Evolutionary conservation across 2,888 invertebrate species (phyloP), one percentile per base, ranked within the genome.

Genomic region (Hirtodrosophila duncani): DNA sequence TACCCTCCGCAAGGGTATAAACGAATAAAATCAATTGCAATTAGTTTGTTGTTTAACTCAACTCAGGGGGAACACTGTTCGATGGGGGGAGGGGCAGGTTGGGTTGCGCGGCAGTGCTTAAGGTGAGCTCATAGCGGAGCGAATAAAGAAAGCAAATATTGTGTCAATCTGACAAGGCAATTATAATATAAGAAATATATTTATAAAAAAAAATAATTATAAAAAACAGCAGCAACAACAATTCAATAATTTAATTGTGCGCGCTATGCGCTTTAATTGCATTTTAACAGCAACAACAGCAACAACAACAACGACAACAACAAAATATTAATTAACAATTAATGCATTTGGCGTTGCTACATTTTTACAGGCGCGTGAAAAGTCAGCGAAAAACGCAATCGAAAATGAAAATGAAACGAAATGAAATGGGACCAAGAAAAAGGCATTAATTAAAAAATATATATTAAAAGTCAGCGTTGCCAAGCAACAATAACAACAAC

Each of bases 401-500:
- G 65, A 49, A 49, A 49, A 45, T 53, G 51, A 38, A 38, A 51
- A 51, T 51, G 50, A 51, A 45, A 55, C 55, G 53, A 33, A 52
- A 53, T 42, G 53, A 53, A 41, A 37, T 44, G 36, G 37, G 30
- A 55, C 63, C 55, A 58, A 71, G 59, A 57, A 72, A 68, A 63
- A 74, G 53, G 55, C 74, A 78, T 69, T 78, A 78, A 78, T 72
- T 72, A 72, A 72, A 72, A 69, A 67, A 71, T 62, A 70, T 74
- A 70, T 60, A 11, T 6, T n/a, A 57, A 41, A 67, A 58, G 51
- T 53, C 59, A 23, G 34, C 55, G 52, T 14, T 17, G 34, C 1
- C 51, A 41, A 41, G 30, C 26, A 49, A 50, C 50, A 39, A 51
- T 17, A 51, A 37, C 60, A 18, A 37, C 36, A 38, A 26, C 29